phyloP scores from a whole-genome alignment of 2,888 invertebrate genomes.

The Platypus cylindrus region DNA sequence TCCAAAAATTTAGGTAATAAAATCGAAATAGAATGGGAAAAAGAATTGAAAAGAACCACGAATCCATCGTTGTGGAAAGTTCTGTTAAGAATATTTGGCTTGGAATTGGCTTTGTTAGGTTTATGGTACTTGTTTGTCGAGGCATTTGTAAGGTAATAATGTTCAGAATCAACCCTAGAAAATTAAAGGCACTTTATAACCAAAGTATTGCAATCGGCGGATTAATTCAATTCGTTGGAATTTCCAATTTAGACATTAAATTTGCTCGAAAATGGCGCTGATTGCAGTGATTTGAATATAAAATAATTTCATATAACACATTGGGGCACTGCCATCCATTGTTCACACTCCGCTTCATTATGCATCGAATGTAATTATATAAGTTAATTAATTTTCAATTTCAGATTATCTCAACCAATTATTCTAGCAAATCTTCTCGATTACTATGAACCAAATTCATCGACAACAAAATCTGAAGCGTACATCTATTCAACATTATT shows the following conservation, averaged over 20 bases:
- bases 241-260: too few relatives aligned
- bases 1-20: conserved; percentile 33
- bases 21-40: conserved; percentile 29
- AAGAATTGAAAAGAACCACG: conserved; percentile 19
- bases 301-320: too few relatives aligned
- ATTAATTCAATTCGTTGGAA: too few relatives aligned
- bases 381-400: conserved; percentile 10
- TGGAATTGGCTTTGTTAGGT: conserved; percentile 15
- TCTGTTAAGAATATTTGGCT: conserved; percentile 19
- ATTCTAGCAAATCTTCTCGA: conserved; percentile 38
- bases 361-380: too few relatives aligned
- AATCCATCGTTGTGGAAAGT: conserved; percentile 21
- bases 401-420: conserved; percentile 23
- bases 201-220: too few relatives aligned
- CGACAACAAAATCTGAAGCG: conserved; percentile 41
- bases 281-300: too few relatives aligned
- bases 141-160: conserved; percentile 16
- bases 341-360: too few relatives aligned
- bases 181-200: too few relatives aligned
- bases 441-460: conserved; percentile 42
- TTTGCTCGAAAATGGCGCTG: too few relatives aligned
- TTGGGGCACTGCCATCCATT: too few relatives aligned
- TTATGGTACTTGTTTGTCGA: conserved; percentile 15
- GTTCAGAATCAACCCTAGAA: too few relatives aligned
- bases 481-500: conserved; percentile 65